Conservation (phyloP, 2,113 vertebrate genomes). For the Megaptera novaeangliae region DNA sequence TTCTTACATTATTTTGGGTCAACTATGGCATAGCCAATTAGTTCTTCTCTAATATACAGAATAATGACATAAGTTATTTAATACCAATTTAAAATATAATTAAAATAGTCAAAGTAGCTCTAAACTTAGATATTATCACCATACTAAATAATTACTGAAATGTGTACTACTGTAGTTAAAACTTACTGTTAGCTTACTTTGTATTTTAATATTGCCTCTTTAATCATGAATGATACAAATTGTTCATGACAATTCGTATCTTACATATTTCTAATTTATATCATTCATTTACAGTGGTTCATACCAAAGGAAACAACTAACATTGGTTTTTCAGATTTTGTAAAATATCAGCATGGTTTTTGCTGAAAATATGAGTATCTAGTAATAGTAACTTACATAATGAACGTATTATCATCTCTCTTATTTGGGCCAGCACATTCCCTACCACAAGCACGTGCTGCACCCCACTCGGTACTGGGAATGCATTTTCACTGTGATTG, state of each 20-base stretch:
- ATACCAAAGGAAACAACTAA: background rate
- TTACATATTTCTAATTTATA: background rate
- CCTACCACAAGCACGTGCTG: too few relatives aligned
- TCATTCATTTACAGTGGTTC: background rate
- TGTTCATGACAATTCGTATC: background rate
- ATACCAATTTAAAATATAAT: background rate
- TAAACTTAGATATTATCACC: background rate
- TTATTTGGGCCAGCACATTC: background rate
- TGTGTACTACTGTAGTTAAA: background rate
- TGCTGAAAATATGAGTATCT: background rate
- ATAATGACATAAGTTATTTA: background rate
- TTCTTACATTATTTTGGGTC: background rate
- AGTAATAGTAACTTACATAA: background rate
- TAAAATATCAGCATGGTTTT: background rate
- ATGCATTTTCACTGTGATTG: too few relatives aligned
- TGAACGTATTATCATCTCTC: background rate
- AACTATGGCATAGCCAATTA: background rate
- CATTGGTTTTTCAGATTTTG: background rate
- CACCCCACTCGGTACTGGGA: accelerated
- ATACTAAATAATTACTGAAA: background rate
- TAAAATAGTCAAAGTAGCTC: background rate
- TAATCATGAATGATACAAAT: background rate
- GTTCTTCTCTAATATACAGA: background rate
- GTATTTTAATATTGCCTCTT: background rate
- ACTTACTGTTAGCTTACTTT: background rate